Evolutionary conservation across 2,113 vertebrate genomes (phyloP), one percentile per base, ranked within the genome.

Genomic region (Nyctereutes procyonoides): DNA sequence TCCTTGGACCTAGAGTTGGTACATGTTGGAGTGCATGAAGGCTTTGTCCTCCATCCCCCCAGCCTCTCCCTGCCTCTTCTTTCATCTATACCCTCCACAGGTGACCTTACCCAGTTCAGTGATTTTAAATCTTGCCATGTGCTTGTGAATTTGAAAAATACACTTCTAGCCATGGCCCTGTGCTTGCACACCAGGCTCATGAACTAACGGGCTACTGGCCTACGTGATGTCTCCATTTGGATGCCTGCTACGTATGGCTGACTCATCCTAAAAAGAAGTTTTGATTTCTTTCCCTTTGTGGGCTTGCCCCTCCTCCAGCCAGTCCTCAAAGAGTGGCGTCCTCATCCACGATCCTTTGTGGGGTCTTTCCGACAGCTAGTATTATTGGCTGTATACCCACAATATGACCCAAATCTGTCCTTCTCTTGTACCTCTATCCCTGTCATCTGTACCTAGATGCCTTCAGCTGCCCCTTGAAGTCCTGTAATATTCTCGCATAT

Each of bases 401-500:
- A 48, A 1, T 8, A 4, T 28, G 84, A 67, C 30, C 14, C 8
- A 26, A n/a, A 16, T 43, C 77, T 55, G 58, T 14, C 32, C 56
- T 26, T 12, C 17, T 65, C 43, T 76, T 16, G 30, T 30, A 28
- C 38, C 43, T 15, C 30, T 55, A 1, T 74, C 14, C 4, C 28
- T 73, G 7, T 71, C 35, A 10, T 58, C 8, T 65, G 63, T 17
- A 7, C 12, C 55, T 63, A 16, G 22, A 38, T 11, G 20, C 12
- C 14, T 22, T 32, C 30, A 14, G 65, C 26, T 32, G 11, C 53
- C 35, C 69, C 51, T 58, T 22, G 20, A 17, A 19, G n/a, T 14
- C 12, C 11, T 20, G 22, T 43, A 55, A 17, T 11, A 4, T 63
- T 8, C 11, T 51, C 2, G 3, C 20, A 2, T 7, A 0, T 17